Evolutionary conservation across 2,113 vertebrate genomes (phyloP).

Genomic region (human): GRCh38 chrY:21607501-21608000

Average conservation of each 20-base stretch:
- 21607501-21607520: not conserved
- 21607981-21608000: constrained; percentile 41
- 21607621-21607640: not conserved
- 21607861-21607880: not conserved
- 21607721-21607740: not conserved
- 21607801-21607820: not conserved
- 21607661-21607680: not conserved
- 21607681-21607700: not conserved
- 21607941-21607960: constrained; percentile 46
- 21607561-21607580: not conserved
- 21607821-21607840: not conserved
- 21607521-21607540: not conserved
- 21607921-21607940: not conserved
- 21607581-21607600: not conserved
- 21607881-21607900: not conserved
- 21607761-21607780: constrained; percentile 9
- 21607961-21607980: constrained; percentile 22
- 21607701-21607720: not conserved
- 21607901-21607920: not conserved
- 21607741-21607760: constrained; percentile 3
- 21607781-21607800: constrained; percentile 10
- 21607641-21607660: not conserved
- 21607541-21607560: not conserved
- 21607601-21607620: not conserved
- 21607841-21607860: not conserved